Conservation (phyloP, 2,888 invertebrate species). For the Actias luna region DNA sequence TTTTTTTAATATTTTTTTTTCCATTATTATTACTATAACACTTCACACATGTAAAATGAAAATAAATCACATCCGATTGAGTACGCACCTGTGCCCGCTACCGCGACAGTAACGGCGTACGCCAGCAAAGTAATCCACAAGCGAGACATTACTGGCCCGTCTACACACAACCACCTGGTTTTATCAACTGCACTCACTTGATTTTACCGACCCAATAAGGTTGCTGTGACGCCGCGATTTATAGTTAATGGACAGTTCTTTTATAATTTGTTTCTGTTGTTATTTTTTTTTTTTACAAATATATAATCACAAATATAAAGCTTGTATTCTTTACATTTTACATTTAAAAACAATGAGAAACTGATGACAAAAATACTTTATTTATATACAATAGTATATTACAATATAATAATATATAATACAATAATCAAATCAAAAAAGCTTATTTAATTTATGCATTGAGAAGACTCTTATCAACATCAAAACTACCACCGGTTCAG, state of each 20-base stretch:
- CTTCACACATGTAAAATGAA: not conserved
- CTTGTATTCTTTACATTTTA: not conserved
- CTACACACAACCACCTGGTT: constrained; percentile 41
- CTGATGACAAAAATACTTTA: no score
- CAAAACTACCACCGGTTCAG: no score
- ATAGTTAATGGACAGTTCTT: not conserved
- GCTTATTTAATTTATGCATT: no score
- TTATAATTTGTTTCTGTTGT: not conserved
- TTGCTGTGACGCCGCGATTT: constrained; percentile 1
- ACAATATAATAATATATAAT: no score
- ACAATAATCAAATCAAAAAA: no score
- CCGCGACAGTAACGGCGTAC: constrained; percentile 27
- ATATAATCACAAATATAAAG: not conserved
- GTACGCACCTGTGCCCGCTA: constrained; percentile 39
- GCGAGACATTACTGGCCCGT: constrained; percentile 49
- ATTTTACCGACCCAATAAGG: constrained; percentile 28
- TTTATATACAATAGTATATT: no score
- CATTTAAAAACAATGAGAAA: not conserved
- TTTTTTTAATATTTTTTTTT: no score
- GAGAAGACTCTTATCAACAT: no score
- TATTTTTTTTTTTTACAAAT: not conserved
- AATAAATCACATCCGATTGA: constrained; percentile 1
- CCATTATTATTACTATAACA: not conserved
- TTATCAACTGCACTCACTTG: constrained; percentile 43
- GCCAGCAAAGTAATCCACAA: constrained; percentile 37